Evolutionary conservation across 2,888 invertebrate genomes (phyloP).

Genomic region (Drepana falcataria): DNA sequence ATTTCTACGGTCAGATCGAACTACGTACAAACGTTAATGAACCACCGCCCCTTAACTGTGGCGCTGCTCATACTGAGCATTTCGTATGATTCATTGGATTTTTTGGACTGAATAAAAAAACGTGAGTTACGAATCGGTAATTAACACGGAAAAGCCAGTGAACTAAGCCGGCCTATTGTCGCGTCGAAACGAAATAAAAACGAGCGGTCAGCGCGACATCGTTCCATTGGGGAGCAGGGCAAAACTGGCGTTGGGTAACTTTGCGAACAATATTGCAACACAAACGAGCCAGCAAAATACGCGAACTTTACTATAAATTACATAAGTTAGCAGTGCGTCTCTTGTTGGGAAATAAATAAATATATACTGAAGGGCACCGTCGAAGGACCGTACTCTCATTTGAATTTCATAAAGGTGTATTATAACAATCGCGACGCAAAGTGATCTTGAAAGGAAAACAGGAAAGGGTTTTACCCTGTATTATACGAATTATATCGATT

Average conservation of each 20-base stretch:
- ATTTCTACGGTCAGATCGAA: slow-evolving; percentile 27
- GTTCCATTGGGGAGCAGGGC: slow-evolving; percentile 24
- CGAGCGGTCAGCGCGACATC: slow-evolving; percentile 33
- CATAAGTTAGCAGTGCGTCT: slow-evolving; percentile 52
- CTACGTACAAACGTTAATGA: slow-evolving; percentile 25
- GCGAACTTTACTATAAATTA: slow-evolving; percentile 51
- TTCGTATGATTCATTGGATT: slow-evolving; percentile 37
- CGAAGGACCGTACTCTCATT: slow-evolving; percentile 40
- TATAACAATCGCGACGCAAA: slow-evolving; percentile 46
- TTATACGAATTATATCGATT: not conserved
- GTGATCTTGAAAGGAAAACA: slow-evolving; percentile 5
- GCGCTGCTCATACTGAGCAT: not conserved
- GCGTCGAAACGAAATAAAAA: slow-evolving; percentile 45
- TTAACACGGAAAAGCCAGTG: slow-evolving; percentile 45
- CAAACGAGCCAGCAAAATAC: slow-evolving; percentile 41
- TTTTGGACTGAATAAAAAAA: slow-evolving; percentile 29
- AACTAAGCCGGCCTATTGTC: slow-evolving; percentile 44
- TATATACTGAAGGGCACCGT: slow-evolving; percentile 32
- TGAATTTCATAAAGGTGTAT: slow-evolving; percentile 62
- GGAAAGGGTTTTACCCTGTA: not conserved
- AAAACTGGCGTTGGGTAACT: slow-evolving; percentile 33
- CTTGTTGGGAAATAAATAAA: slow-evolving; percentile 37
- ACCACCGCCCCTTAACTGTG: slow-evolving; percentile 19
- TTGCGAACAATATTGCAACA: slow-evolving; percentile 52
- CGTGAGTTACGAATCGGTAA: slow-evolving; percentile 40